A percentile compares a stretch with the other conserved stretches of the same genome.
Evolutionary conservation across 2,113 vertebrate genomes (phyloP).

Genomic region (Caretta caretta): DNA sequence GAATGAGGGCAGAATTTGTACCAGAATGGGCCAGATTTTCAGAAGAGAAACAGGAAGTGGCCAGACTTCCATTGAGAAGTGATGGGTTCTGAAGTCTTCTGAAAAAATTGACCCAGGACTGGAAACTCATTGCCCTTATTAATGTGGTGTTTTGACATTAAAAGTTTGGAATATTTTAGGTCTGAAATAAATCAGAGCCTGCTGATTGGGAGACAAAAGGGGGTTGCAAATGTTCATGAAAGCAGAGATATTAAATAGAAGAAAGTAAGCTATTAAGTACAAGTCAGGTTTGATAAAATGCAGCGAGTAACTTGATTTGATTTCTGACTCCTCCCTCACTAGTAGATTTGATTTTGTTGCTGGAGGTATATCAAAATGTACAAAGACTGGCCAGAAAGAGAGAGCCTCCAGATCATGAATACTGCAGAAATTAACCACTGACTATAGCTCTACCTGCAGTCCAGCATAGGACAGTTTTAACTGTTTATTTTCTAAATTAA

Average conservation of each 20-base stretch:
- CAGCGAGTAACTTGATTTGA: conserved; percentile 16
- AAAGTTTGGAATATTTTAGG: conserved; percentile 9
- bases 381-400: conserved; percentile 29
- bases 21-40: conserved; percentile 7
- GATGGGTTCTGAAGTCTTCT: neutral
- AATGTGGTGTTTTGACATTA: conserved; percentile 6
- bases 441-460: neutral
- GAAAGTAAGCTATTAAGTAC: neutral
- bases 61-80: too few species aligned
- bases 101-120: neutral
- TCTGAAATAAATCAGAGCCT: neutral
- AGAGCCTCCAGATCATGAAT: neutral
- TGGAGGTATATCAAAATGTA: neutral
- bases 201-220: neutral
- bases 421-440: neutral
- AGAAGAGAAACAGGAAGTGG: neutral
- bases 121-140: neutral
- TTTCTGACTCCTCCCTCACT: conserved; percentile 41
- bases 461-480: neutral
- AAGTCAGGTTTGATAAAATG: conserved; percentile 41
- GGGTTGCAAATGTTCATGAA: conserved; percentile 19
- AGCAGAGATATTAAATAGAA: neutral
- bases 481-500: conserved; percentile 4
- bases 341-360: conserved; percentile 8
- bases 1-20: neutral